Conservation (phyloP, 2,113 vertebrate species). For the Rhagologus leucostigma region DNA sequence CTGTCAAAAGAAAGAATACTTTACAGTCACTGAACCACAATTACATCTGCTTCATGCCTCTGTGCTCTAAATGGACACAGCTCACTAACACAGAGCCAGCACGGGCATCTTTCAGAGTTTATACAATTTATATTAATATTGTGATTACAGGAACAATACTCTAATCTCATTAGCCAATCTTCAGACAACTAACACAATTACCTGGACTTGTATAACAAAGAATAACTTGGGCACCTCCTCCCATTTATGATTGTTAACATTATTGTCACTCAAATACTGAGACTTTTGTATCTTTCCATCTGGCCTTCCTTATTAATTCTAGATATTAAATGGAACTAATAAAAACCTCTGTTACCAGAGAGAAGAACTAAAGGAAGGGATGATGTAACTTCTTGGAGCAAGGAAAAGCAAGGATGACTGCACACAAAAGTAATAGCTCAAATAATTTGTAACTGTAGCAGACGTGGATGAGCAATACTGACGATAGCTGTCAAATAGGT, state of each 20-base stretch:
- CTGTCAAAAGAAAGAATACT: neutral
- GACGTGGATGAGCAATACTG: neutral
- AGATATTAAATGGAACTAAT: neutral
- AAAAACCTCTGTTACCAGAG: neutral
- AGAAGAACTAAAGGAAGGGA: neutral
- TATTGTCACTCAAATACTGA: neutral
- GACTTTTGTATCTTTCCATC: neutral
- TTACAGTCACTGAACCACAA: neutral
- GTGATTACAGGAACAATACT: neutral
- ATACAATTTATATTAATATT: neutral
- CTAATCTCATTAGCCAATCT: neutral
- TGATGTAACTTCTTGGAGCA: neutral
- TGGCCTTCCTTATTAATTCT: neutral
- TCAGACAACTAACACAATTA: neutral
- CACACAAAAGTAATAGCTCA: neutral
- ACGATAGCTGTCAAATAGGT: neutral
- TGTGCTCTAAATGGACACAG: neutral
- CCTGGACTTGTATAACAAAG: neutral
- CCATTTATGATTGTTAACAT: neutral
- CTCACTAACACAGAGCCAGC: neutral
- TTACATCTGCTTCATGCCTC: neutral
- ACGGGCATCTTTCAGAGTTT: neutral
- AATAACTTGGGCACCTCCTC: neutral
- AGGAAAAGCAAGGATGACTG: neutral
- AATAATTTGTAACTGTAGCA: neutral